These are phyloP conservation scores for Scomber colias DNA, from an alignment of 2,113 vertebrate species.

Conservation along the genomic window DNA sequence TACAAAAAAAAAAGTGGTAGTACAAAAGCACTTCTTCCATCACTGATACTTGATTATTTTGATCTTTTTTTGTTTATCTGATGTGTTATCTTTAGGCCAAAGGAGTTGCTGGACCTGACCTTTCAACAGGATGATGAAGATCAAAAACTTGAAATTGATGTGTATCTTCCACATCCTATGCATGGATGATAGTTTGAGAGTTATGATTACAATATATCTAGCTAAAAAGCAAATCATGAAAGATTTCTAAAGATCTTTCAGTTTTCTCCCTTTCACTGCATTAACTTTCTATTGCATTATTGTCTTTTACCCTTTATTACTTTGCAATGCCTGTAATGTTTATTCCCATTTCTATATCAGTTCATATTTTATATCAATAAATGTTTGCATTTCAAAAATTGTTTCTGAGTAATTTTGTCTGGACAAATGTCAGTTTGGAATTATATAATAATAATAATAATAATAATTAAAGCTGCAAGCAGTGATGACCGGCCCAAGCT, in stretches of 20 bases:
- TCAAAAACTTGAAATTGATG: fast-evolving
- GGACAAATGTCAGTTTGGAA: background rate
- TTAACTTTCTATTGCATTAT: background rate
- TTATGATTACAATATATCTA: too few species aligned
- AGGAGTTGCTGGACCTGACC: slow-evolving; percentile 27
- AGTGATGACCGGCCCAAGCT: too few species aligned
- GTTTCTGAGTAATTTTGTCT: too few species aligned
- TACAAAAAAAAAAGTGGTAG: too few species aligned
- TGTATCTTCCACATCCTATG: background rate
- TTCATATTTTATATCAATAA: slow-evolving; percentile 6
- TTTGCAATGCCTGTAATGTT: too few species aligned
- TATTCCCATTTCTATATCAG: background rate
- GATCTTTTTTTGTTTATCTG: background rate
- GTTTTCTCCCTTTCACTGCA: background rate
- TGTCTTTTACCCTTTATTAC: too few species aligned
- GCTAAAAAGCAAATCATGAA: background rate
- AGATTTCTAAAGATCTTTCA: background rate
- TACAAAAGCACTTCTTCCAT: background rate
- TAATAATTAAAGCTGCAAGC: too few species aligned
- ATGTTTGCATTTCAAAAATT: slow-evolving; percentile 6
- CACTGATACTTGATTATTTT: background rate
- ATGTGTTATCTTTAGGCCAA: slow-evolving; percentile 50
- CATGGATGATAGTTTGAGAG: background rate
- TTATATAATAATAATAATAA: too few species aligned
- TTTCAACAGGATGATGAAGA: background rate